These are phyloP conservation scores for Venusia cambrica DNA, from an alignment of 2,888 invertebrate genomes.

Conservation along the genomic window DNA sequence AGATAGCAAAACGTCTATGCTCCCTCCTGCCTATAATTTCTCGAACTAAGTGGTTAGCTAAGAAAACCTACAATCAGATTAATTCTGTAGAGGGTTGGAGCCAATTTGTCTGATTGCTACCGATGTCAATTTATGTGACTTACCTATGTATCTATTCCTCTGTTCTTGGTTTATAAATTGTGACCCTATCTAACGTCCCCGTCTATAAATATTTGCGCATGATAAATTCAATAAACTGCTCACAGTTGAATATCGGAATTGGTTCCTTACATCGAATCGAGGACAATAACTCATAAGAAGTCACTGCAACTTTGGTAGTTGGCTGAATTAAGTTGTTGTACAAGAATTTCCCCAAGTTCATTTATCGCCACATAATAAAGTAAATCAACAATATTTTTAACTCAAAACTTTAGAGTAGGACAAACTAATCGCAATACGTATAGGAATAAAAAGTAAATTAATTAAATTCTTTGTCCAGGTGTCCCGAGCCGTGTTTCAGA, in stretches of 20 bases:
- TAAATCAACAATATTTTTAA: no score
- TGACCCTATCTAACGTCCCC: conserved; percentile 75
- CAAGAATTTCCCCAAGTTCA: conserved; percentile 5
- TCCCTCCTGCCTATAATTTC: conserved; percentile 49
- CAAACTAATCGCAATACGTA: no score
- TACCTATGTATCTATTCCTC: conserved; percentile 59
- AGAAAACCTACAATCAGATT: conserved; percentile 78
- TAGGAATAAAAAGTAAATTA: no score
- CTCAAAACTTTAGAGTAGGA: no score
- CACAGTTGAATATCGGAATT: conserved; percentile 51
- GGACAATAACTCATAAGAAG: conserved; percentile 15
- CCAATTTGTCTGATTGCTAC: conserved; percentile 82
- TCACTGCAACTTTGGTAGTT: conserved; percentile 9
- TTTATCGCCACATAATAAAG: no score
- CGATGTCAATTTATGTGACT: conserved; percentile 70
- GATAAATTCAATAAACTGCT: conserved; percentile 72
- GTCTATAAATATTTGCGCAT: conserved; percentile 80
- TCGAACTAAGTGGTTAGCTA: conserved; percentile 67
- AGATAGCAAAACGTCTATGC: conserved; percentile 37
- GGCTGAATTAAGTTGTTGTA: conserved; percentile 4
- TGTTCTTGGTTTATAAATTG: conserved; percentile 69
- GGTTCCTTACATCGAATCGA: conserved; percentile 28
- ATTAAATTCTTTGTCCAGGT: no score
- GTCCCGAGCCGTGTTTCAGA: no score
- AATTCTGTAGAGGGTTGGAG: conserved; percentile 76